A percentile compares a stretch with the other conserved stretches of the same genome.
Conservation (phyloP, 1,140 invertebrate genomes). For the Drosophila mauritiana region DNA sequence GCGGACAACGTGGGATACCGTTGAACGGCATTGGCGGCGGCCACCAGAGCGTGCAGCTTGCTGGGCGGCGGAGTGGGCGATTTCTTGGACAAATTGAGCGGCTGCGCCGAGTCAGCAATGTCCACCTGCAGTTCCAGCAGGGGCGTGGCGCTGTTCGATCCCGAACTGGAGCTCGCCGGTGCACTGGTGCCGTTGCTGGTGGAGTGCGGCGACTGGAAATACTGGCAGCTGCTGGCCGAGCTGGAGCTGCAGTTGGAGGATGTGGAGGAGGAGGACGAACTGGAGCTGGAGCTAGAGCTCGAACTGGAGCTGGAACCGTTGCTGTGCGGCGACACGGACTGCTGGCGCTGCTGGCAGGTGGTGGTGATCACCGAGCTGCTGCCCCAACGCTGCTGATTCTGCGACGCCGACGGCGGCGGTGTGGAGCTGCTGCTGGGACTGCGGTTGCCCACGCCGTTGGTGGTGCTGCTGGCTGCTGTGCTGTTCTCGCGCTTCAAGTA, state of each 20-base stretch:
- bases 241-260: constrained; percentile 51
- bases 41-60: constrained; percentile 83
- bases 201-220: constrained; percentile 85
- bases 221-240: constrained; percentile 78
- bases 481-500: constrained; percentile 91
- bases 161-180: constrained; percentile 85
- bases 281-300: constrained; percentile 53
- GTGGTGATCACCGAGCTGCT: constrained; percentile 85
- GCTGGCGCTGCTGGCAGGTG: constrained; percentile 84
- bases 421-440: constrained; percentile 69
- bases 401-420: constrained; percentile 40
- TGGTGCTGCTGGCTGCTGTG: constrained; percentile 64
- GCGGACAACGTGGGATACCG: constrained; percentile 76
- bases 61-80: constrained; percentile 91
- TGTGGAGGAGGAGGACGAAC: constrained; percentile 58
- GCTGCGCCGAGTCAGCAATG: constrained; percentile 92
- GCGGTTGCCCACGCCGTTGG: constrained; percentile 52
- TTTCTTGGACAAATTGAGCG: constrained; percentile 94
- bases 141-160: constrained; percentile 70
- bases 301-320: constrained; percentile 59
- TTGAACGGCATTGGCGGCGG: constrained; percentile 74
- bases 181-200: constrained; percentile 85
- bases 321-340: constrained; percentile 72
- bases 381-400: constrained; percentile 35
- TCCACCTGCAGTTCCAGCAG: constrained; percentile 91